phyloP scores from a whole-genome alignment of 2,113 vertebrate genomes.

The Asarcornis scutulata region DNA sequence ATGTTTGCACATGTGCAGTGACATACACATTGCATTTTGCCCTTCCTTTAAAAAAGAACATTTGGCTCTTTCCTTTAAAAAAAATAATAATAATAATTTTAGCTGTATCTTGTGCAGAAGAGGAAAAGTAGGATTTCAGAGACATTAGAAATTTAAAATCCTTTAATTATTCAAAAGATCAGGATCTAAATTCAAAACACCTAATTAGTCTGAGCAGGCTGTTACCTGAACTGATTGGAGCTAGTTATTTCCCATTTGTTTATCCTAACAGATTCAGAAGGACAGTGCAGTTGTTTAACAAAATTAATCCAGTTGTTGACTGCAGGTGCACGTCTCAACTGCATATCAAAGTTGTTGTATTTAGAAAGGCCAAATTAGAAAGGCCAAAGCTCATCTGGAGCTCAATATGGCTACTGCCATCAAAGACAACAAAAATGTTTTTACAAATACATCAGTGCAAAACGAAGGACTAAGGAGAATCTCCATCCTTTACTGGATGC shows the following conservation, averaged over 20 bases:
- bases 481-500: too few species aligned
- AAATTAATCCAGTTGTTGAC: background rate
- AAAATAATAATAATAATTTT: background rate
- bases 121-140: background rate
- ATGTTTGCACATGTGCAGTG: background rate
- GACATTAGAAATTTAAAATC: background rate
- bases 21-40: background rate
- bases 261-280: background rate
- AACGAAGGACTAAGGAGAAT: too few species aligned
- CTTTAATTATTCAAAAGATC: background rate
- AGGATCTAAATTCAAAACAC: background rate
- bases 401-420: too few species aligned
- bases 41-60: background rate
- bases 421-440: too few species aligned
- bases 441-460: too few species aligned
- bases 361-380: too few species aligned
- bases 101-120: background rate
- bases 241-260: background rate
- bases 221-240: background rate
- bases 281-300: background rate
- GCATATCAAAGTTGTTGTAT: background rate
- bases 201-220: background rate
- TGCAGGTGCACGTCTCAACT: background rate
- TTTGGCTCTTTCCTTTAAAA: background rate
- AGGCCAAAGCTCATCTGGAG: too few species aligned